Percentiles rank a stretch among this genome's conserved stretches.
Evolutionary conservation across 2,888 invertebrate genomes (phyloP).

Genomic region (Drosophila neotestacea): DNA sequence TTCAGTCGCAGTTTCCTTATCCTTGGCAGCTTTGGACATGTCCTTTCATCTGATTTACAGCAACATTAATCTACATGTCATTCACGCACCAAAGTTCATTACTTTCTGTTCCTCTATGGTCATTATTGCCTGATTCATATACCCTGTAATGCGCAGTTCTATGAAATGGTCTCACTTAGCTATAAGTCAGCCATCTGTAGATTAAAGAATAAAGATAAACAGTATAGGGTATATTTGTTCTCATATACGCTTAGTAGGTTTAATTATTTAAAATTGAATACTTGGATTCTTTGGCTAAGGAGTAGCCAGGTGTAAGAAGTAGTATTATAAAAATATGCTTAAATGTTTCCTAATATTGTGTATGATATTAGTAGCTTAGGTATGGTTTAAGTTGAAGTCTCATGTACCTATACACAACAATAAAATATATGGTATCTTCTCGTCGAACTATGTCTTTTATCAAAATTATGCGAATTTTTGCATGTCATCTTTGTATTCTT

Average conservation of each 20-base stretch:
- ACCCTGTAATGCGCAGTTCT: background rate
- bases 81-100: constrained; percentile 22
- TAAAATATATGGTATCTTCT: background rate
- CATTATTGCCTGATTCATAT: background rate
- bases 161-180: background rate
- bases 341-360: background rate
- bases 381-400: no score
- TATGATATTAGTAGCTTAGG: no score
- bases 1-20: constrained; percentile 5
- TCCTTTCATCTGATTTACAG: constrained; percentile 18
- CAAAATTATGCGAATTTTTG: background rate
- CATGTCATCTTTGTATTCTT: constrained; percentile 5
- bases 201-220: background rate
- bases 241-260: background rate
- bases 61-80: constrained; percentile 35
- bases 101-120: constrained; percentile 11
- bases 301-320: background rate
- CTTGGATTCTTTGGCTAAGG: no score
- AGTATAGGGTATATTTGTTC: background rate
- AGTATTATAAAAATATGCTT: no score
- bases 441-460: background rate
- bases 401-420: no score
- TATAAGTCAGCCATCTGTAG: no score
- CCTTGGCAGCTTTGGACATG: constrained; percentile 10
- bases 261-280: background rate